A percentile compares a stretch with the other conserved stretches of the same genome.
phyloP scores from a whole-genome alignment of 2,113 vertebrate species.

The Gadus macrocephalus region DNA sequence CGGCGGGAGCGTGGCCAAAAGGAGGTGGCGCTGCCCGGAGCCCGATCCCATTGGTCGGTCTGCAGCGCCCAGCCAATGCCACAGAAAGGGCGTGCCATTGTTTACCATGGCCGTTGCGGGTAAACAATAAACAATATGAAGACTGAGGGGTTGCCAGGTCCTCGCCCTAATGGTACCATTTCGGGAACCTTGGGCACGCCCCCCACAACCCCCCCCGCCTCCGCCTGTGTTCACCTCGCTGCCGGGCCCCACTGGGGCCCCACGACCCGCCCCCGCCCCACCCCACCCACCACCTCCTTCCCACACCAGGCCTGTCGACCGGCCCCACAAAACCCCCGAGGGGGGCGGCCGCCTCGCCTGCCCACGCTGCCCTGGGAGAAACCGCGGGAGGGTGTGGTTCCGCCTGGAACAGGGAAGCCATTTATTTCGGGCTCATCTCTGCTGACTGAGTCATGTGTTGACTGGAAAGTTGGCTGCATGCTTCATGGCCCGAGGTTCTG shows the following conservation, averaged over 20 bases:
- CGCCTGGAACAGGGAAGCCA: conserved; percentile 89
- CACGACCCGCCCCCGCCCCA: conserved; percentile 11
- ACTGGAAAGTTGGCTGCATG: conserved; percentile 90
- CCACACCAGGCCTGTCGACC: conserved; percentile 57
- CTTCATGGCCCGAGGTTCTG: conserved; percentile 73
- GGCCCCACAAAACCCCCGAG: conserved; percentile 60
- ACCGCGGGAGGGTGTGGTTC: conserved; percentile 90
- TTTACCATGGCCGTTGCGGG: conserved; percentile 68
- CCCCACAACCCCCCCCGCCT: conserved; percentile 56
- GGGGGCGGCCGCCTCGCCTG: conserved; percentile 69
- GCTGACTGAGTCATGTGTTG: conserved; percentile 92
- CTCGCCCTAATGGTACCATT: conserved; percentile 73
- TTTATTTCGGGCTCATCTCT: conserved; percentile 95
- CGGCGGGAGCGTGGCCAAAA: not conserved
- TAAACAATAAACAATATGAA: conserved; percentile 79
- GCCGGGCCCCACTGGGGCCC: conserved; percentile 18
- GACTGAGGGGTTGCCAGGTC: conserved; percentile 64
- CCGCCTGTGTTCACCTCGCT: conserved; percentile 34
- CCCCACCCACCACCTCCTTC: conserved; percentile 54
- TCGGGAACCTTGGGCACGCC: conserved; percentile 63
- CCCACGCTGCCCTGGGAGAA: conserved; percentile 78
- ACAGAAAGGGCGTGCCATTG: conserved; percentile 65
- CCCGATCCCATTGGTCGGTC: conserved; percentile 4
- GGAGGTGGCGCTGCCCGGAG: not conserved
- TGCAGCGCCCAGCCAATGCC: conserved; percentile 38